Evolutionary conservation across 2,888 invertebrate species (phyloP), one percentile per base, ranked within the genome.

Genomic region (Eustalomyia histrio): DNA sequence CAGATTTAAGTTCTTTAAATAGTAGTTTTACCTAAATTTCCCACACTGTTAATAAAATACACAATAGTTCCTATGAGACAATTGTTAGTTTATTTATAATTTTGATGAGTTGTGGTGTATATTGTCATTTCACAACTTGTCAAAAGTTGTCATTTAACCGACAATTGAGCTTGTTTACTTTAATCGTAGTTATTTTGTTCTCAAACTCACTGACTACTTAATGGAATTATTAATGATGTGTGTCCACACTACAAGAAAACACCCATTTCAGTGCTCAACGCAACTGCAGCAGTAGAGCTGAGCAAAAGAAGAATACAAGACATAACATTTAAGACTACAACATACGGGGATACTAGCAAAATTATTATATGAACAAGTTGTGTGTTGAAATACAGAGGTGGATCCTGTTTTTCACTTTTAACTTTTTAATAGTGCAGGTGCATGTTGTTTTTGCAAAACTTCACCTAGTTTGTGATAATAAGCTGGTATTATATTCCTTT

Each of bases 121-220:
- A 60, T 57, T 87, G 86, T 86, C 85, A 86, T 86, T 88, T 87
- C 85, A 88, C 87, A 87, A 87, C 85, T 87, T 88, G 88, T 87
- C 88, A 87, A 88, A 87, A 81, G 87, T 87, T 89, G 88, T 88
- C 88, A 88, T 88, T 89, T 88, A 88, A 86, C 87, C 86, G 87
- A 89, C 88, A 88, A 89, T 87, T 87, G 88, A 85, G 87, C 88
- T 89, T 87, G 88, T 89, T 88, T 87, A 87, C 85, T 87, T 87
- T 88, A 88, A 89, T 89, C 87, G 87, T 85, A 84, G 88, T 89
- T 87, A 88, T 88, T 88, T 87, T 85, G 86, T 80, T 75, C 39
- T n/a, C 79, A 69, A 79, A 75, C 67, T 65, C 65, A 76, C 68
- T 78, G 55, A 64, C 75, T 72, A 21, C 39, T 69, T 72, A 74